phyloP scores from a whole-genome alignment of 1,140 invertebrate species.

The Phocides pigmalion region DNA sequence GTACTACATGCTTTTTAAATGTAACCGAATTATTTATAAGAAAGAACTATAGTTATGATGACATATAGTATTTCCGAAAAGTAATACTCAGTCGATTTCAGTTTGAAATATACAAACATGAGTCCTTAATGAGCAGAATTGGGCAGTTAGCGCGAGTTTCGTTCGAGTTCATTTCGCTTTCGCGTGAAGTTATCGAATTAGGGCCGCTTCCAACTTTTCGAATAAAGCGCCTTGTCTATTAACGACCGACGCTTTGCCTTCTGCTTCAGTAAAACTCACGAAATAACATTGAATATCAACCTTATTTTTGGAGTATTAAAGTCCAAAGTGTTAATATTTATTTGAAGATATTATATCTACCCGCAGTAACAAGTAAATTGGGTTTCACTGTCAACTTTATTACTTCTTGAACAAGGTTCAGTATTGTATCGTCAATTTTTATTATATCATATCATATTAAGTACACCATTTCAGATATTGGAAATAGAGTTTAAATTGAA shows the following conservation, averaged over 20 bases:
- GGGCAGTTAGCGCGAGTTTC: constrained; percentile 32
- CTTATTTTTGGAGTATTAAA: not conserved
- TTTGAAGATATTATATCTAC: not conserved
- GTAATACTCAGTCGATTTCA: not conserved
- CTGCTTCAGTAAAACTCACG: constrained; percentile 14
- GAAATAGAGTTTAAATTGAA: constrained; percentile 16
- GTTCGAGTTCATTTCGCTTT: constrained; percentile 26
- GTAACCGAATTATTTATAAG: too few species aligned
- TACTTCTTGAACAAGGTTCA: constrained; percentile 3
- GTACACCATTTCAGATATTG: not conserved
- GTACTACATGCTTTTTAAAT: too few species aligned
- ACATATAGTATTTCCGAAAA: not conserved
- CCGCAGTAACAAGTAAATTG: constrained; percentile 1
- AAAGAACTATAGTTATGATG: too few species aligned
- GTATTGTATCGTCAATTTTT: constrained; percentile 15
- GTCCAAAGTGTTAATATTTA: not conserved
- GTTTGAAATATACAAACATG: constrained; percentile 7
- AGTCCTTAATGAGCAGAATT: constrained; percentile 18
- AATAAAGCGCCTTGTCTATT: constrained; percentile 33
- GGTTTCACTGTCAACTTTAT: constrained; percentile 14
- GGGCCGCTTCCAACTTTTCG: constrained; percentile 30
- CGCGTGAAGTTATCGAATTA: constrained; percentile 32
- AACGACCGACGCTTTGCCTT: constrained; percentile 27
- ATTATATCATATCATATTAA: not conserved
- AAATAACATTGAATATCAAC: constrained; percentile 4